Percentiles rank a stretch among this genome's conserved stretches.
Evolutionary conservation across 2,113 vertebrate species (phyloP).

Genomic region (Oriolus oriolus): DNA sequence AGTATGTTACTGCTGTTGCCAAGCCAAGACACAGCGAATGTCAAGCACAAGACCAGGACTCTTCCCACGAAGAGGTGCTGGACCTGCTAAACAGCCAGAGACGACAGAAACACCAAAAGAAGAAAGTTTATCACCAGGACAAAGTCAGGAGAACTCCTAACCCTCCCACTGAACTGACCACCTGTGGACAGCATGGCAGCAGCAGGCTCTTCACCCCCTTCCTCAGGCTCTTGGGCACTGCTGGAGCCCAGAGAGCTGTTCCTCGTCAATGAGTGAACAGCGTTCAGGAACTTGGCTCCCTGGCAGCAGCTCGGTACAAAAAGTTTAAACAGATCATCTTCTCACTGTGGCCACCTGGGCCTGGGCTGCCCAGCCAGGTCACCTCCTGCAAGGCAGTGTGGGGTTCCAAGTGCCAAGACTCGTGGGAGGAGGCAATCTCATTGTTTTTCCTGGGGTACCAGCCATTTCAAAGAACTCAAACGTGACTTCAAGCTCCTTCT

Average conservation of each 20-base stretch:
- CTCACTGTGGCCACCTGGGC: neutral
- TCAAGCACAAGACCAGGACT: neutral
- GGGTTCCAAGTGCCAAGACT: neutral
- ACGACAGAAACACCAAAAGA: neutral
- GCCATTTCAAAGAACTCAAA: neutral
- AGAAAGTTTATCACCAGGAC: neutral
- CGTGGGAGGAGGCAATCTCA: neutral
- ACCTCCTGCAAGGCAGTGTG: neutral
- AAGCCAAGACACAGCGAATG: neutral
- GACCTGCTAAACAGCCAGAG: neutral
- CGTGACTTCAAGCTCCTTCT: neutral
- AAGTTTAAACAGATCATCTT: neutral
- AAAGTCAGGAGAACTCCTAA: neutral
- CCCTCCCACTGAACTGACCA: neutral
- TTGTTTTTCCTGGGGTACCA: neutral
- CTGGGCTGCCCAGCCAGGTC: neutral
- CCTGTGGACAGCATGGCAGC: neutral
- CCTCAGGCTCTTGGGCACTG: neutral
- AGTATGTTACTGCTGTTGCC: neutral
- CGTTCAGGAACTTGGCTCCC: neutral
- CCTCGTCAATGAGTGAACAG: neutral
- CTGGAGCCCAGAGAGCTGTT: neutral
- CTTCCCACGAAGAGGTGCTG: neutral
- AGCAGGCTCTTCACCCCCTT: neutral
- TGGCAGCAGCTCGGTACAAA: neutral